These are phyloP conservation scores for Bubo scandiacus DNA, from an alignment of 2,113 vertebrate genomes.

Conservation along the genomic window DNA sequence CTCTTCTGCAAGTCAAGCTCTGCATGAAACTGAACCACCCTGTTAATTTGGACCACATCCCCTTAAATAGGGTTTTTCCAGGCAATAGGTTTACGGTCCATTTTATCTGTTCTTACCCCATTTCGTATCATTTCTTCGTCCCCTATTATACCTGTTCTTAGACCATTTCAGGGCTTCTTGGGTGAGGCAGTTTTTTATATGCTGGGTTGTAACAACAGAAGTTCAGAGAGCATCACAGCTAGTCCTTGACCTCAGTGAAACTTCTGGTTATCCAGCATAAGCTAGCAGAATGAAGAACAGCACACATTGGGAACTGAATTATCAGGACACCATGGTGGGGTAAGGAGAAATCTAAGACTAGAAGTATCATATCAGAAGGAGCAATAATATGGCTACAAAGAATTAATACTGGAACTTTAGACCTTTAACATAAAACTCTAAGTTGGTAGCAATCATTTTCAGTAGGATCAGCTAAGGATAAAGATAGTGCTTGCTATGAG, in stretches of 20 bases:
- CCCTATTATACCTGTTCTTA: too few relatives aligned
- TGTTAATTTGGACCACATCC: neutral
- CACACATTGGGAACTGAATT: neutral
- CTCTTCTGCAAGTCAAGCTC: neutral
- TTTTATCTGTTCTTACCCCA: too few relatives aligned
- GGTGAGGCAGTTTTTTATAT: neutral
- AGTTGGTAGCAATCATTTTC: fast-evolving
- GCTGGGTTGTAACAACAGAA: neutral
- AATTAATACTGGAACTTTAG: neutral
- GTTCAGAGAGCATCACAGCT: neutral
- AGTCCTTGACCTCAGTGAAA: neutral
- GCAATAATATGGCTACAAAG: neutral
- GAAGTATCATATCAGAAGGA: neutral
- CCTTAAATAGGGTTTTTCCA: fast-evolving
- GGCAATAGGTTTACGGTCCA: neutral
- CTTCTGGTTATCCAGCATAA: neutral
- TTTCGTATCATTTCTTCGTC: fast-evolving
- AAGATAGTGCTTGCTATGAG: neutral
- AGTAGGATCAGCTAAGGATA: neutral
- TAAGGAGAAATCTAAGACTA: neutral
- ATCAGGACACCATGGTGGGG: fast-evolving
- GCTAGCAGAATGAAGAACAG: neutral
- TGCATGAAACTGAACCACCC: fast-evolving
- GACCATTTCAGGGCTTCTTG: neutral
- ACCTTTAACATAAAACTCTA: neutral